These are phyloP conservation scores for Malurus elegans DNA, from an alignment of 2,113 vertebrate species.

Conservation along the genomic window DNA sequence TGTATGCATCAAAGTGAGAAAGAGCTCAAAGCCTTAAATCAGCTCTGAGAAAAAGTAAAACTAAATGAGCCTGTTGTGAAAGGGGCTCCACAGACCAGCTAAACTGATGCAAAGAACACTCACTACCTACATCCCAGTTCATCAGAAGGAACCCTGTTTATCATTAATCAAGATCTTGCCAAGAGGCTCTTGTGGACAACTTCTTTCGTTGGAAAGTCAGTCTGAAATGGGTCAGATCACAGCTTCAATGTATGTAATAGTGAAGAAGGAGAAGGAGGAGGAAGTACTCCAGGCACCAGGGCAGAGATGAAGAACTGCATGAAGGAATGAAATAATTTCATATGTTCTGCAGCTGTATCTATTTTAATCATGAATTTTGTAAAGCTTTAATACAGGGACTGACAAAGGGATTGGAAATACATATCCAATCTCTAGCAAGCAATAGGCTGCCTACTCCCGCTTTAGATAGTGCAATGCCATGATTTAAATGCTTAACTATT, in stretches of 20 bases:
- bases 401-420: background rate
- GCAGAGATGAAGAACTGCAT: background rate
- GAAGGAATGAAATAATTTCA: background rate
- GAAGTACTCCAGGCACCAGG: background rate
- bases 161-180: background rate
- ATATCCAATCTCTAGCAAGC: background rate
- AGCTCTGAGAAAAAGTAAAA: background rate
- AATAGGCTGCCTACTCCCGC: background rate
- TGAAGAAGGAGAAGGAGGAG: background rate
- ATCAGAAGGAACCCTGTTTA: background rate
- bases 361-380: background rate
- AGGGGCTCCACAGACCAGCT: background rate
- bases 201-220: background rate
- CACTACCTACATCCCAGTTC: background rate
- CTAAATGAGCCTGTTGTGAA: background rate
- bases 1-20: background rate
- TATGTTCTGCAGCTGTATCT: background rate
- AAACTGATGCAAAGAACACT: background rate
- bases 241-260: background rate
- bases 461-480: background rate
- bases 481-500: background rate
- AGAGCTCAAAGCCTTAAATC: background rate
- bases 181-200: background rate
- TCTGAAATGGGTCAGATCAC: background rate
- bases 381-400: background rate